phyloP scores from a whole-genome alignment of 2,113 vertebrate species.

The Carettochelys insculpta region DNA sequence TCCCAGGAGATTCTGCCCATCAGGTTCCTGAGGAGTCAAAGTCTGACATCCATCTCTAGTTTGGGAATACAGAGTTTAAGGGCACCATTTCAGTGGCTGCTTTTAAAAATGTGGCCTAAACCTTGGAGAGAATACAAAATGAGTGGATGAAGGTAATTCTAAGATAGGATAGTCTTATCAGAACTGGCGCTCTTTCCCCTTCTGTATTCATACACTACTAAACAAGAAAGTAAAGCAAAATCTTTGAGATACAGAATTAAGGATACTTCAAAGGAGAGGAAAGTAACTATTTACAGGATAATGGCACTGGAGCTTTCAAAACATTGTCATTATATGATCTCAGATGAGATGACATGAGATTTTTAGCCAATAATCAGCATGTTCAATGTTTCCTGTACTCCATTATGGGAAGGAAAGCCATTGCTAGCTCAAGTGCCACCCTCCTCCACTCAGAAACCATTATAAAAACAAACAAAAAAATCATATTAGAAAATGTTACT shows the following conservation, averaged over 20 bases:
- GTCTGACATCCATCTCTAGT: background rate
- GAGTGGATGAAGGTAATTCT: background rate
- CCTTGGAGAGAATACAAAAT: background rate
- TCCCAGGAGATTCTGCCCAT: no score
- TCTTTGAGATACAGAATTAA: background rate
- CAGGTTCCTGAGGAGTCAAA: no score
- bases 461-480: background rate
- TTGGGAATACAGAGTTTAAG: background rate
- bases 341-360: background rate
- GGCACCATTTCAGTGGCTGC: background rate
- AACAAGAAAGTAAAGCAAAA: background rate
- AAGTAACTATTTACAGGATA: background rate
- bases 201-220: background rate
- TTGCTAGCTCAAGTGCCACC: background rate
- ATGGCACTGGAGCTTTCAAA: background rate
- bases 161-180: background rate
- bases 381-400: background rate
- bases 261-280: no score
- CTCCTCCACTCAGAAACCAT: background rate
- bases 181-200: background rate
- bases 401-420: background rate
- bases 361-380: background rate
- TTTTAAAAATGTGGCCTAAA: background rate
- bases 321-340: background rate
- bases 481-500: background rate